phyloP scores from a whole-genome alignment of 2,797 vertebrate species.

The Cryptoprocta ferox region DNA sequence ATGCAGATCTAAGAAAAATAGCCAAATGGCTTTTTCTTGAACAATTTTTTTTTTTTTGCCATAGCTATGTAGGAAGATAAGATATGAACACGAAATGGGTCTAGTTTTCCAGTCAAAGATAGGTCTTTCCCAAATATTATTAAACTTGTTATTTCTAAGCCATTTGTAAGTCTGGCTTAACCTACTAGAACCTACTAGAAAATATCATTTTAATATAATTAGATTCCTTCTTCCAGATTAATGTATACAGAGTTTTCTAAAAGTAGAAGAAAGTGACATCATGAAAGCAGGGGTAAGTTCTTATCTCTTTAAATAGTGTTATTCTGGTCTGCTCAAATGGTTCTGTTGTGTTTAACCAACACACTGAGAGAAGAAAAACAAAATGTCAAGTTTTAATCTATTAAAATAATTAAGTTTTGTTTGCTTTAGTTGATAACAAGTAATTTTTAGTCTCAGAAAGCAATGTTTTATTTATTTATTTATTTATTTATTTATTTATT shows the following conservation, averaged over 20 bases:
- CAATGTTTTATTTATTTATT: neutral
- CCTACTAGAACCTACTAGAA: slow-evolving; percentile 31
- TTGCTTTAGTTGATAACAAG: slow-evolving; percentile 33
- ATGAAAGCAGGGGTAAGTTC: neutral
- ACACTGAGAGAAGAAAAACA: neutral
- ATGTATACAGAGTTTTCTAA: neutral
- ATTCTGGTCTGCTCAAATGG: neutral
- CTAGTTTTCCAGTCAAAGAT: neutral
- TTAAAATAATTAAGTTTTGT: slow-evolving; percentile 15
- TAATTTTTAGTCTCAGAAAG: neutral
- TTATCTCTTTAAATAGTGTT: neutral
- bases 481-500: too few relatives aligned
- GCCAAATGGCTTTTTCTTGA: neutral
- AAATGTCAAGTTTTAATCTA: neutral
- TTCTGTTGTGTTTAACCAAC: neutral
- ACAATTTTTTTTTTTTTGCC: slow-evolving; percentile 1
- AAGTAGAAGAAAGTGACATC: slow-evolving; percentile 34
- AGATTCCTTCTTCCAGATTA: slow-evolving; percentile 15
- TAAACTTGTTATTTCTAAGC: slow-evolving; percentile 23
- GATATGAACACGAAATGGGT: neutral
- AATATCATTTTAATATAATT: slow-evolving; percentile 18
- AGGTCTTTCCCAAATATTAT: slow-evolving; percentile 37
- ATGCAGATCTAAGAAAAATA: neutral
- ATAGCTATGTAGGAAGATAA: neutral
- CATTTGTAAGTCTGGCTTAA: slow-evolving; percentile 11